Percentiles rank a stretch among this genome's conserved stretches.
Evolutionary conservation across 2,888 invertebrate species (phyloP).

Genomic region (Callinectes sapidus): DNA sequence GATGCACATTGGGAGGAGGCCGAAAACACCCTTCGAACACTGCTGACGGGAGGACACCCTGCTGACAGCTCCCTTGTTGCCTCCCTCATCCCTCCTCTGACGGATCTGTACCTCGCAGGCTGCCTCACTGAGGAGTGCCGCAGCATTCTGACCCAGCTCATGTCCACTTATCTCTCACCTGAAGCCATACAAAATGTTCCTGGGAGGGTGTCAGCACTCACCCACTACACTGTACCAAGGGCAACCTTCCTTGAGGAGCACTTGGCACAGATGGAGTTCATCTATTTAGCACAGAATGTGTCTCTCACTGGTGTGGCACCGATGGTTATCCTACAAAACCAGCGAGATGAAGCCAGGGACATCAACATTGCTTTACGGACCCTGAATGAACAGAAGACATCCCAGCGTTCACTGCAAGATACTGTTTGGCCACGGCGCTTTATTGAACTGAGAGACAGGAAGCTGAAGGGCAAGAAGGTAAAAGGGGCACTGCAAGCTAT

Average conservation of each 20-base stretch:
- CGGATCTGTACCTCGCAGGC: conserved; percentile 51
- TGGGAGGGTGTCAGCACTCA: conserved; percentile 67
- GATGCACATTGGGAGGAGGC: conserved; percentile 69
- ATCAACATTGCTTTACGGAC: conserved; percentile 53
- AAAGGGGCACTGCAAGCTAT: conserved; percentile 56
- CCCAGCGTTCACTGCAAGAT: not conserved
- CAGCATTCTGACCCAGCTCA: conserved; percentile 38
- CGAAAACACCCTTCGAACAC: conserved; percentile 54
- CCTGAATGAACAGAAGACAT: conserved; percentile 24
- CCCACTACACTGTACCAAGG: conserved; percentile 68
- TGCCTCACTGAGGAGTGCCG: conserved; percentile 52
- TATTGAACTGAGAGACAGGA: conserved; percentile 35
- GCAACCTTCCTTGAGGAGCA: conserved; percentile 59
- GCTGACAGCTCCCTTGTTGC: conserved; percentile 46
- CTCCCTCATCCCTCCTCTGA: conserved; percentile 37
- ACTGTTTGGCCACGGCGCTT: conserved; percentile 47
- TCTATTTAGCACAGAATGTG: conserved; percentile 67
- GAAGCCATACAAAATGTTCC: conserved; percentile 57
- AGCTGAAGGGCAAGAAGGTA: not conserved
- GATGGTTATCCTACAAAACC: conserved; percentile 60
- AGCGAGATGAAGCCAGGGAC: conserved; percentile 57
- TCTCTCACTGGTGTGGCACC: conserved; percentile 62
- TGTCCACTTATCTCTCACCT: conserved; percentile 57
- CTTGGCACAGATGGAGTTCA: conserved; percentile 66
- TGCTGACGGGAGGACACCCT: conserved; percentile 49